Conservation (phyloP, 2,797 vertebrate species). For the Paedocypris micromegethes region DNA sequence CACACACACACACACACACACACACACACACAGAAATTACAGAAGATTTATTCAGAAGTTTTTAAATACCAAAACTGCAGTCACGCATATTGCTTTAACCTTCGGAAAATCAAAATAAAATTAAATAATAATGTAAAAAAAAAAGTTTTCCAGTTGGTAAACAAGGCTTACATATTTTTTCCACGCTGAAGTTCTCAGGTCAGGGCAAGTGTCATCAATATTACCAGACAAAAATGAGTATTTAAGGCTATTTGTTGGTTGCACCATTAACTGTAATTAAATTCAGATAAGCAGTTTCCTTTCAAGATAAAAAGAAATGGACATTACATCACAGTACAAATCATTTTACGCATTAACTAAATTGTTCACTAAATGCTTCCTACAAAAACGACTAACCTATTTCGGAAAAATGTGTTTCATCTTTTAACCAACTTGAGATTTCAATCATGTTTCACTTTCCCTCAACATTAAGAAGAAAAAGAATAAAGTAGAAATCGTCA, state of each 20-base stretch:
- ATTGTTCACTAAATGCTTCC: conserved; percentile 68
- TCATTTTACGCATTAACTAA: conserved; percentile 66
- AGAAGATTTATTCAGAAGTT: too few relatives aligned
- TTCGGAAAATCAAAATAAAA: too few relatives aligned
- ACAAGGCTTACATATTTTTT: conserved; percentile 3
- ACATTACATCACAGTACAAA: conserved; percentile 70
- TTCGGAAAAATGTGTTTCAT: conserved; percentile 68
- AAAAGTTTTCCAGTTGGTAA: background rate
- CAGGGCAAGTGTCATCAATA: conserved; percentile 62
- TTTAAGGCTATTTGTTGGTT: conserved; percentile 72
- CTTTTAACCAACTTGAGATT: conserved; percentile 66
- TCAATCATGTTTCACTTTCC: conserved; percentile 59
- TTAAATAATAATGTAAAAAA: too few relatives aligned
- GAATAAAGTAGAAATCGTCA: conserved; percentile 9
- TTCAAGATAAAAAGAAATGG: conserved; percentile 71
- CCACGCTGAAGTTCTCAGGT: conserved; percentile 58
- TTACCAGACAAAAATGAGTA: conserved; percentile 58
- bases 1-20: too few relatives aligned
- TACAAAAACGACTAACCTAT: conserved; percentile 54
- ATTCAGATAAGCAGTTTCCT: conserved; percentile 63
- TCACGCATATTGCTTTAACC: too few relatives aligned
- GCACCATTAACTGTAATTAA: conserved; percentile 67
- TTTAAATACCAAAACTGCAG: too few relatives aligned
- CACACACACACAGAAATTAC: too few relatives aligned
- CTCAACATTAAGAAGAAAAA: conserved; percentile 63